Evolutionary conservation across 1,140 invertebrate genomes (phyloP), one percentile per base, ranked within the genome.

Genomic region (Sinella curviseta): DNA sequence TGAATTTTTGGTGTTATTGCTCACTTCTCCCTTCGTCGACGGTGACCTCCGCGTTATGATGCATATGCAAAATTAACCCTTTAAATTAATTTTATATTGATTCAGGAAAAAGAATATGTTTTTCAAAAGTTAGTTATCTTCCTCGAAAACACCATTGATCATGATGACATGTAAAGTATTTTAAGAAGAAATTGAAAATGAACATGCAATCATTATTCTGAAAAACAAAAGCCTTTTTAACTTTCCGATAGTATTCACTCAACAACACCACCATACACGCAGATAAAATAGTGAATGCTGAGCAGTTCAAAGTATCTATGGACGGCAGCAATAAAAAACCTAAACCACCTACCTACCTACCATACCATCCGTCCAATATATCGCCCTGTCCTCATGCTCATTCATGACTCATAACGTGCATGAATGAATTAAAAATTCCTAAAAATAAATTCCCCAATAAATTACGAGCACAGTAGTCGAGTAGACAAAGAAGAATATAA

Each of bases 361-460:
- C n/a, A n/a, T n/a, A n/a, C n/a, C n/a, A n/a, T n/a, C n/a, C n/a
- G n/a, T n/a, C n/a, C n/a, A n/a, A n/a, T n/a, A n/a, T n/a, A n/a
- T n/a, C n/a, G n/a, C n/a, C n/a, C n/a, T n/a, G n/a, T n/a, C n/a
- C n/a, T n/a, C n/a, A n/a, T n/a, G n/a, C n/a, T n/a, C n/a, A n/a
- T n/a, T n/a, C n/a, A n/a, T n/a, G n/a, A n/a, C n/a, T n/a, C n/a
- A n/a, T n/a, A n/a, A n/a, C n/a, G 55, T 3, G 4, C 55, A 60
- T 60, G 55, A 60, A 60, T 60, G 8, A 60, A 60, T 60, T 14
- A 60, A 14, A 60, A 60, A 60, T 17, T 14, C 24, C 55, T 60
- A 17, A 60, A 60, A 60, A 60, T 60, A 60, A 60, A n/a, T 60
- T 60, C n/a, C 55, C 55, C 55, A 60, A 60, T 60, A 60, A 60